Percentiles rank a stretch among this genome's conserved stretches.
Conservation (phyloP, 2,888 invertebrate genomes). For the Tupiocoris notatus region DNA sequence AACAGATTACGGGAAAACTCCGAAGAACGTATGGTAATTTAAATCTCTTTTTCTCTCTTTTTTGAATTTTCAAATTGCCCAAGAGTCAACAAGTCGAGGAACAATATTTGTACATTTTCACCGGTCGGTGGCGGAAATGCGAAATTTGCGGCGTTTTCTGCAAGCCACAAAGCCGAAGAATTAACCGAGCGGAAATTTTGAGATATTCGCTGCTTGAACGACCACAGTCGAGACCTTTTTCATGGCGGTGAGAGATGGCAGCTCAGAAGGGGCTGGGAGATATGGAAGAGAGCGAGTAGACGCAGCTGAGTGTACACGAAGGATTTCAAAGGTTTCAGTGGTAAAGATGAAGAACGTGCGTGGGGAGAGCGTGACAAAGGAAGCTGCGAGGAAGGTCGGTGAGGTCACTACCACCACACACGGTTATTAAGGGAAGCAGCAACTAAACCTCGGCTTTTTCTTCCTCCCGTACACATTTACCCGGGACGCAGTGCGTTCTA, state of each 20-base stretch:
- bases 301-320: background rate
- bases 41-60: too few species aligned
- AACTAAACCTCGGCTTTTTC: background rate
- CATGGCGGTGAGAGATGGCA: background rate
- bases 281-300: background rate
- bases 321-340: background rate
- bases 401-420: background rate
- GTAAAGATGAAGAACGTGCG: background rate
- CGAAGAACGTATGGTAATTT: too few species aligned
- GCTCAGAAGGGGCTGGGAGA: background rate
- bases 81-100: too few species aligned
- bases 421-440: background rate
- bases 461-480: background rate
- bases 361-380: background rate
- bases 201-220: background rate
- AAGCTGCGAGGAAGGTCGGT: background rate
- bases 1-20: too few species aligned
- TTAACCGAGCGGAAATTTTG: background rate
- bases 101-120: background rate
- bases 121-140: background rate
- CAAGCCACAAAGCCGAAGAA: background rate
- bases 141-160: background rate
- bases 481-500: too few species aligned
- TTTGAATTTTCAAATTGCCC: too few species aligned
- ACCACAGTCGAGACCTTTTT: background rate